These are phyloP conservation scores for Micromesistius poutassou DNA, from an alignment of 2,797 vertebrate genomes.

Conservation along the genomic window DNA sequence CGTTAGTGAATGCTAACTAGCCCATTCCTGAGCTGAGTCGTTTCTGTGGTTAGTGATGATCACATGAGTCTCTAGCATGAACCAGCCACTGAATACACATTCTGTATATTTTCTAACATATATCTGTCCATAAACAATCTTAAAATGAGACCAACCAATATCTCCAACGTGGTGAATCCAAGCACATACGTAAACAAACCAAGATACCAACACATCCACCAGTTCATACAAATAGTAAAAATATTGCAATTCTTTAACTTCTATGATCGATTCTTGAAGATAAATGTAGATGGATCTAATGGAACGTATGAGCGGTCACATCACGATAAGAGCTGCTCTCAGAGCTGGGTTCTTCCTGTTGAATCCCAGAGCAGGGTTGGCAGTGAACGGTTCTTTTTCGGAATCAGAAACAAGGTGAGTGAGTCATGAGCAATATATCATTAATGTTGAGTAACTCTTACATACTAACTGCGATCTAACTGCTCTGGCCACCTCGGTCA, in stretches of 20 bases:
- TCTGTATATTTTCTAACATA: conserved; percentile 25
- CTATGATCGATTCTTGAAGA: conserved; percentile 25
- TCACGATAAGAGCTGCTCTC: conserved; percentile 44
- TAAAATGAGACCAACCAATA: conserved; percentile 39
- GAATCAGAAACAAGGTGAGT: neutral
- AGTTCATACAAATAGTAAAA: conserved; percentile 32
- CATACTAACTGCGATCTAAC: too few relatives aligned
- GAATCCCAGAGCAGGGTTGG: neutral
- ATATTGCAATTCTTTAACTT: conserved; percentile 61
- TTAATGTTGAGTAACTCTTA: too few relatives aligned
- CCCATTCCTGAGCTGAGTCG: conserved; percentile 13
- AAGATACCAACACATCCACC: conserved; percentile 19
- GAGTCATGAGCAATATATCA: neutral
- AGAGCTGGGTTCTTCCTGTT: conserved; percentile 6
- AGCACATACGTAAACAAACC: conserved; percentile 22
- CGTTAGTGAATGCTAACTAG: conserved; percentile 37
- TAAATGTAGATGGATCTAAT: conserved; percentile 27
- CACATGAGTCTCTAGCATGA: neutral
- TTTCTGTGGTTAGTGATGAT: neutral
- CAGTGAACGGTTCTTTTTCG: neutral
- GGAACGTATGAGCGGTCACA: conserved; percentile 46
- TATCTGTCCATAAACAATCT: conserved; percentile 18
- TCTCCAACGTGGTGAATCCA: conserved; percentile 31
- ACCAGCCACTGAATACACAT: conserved; percentile 13
- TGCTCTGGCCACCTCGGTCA: neutral